These are phyloP conservation scores for Meloidogyne exigua DNA, from an alignment of 1,140 invertebrate species.

Conservation along the genomic window DNA sequence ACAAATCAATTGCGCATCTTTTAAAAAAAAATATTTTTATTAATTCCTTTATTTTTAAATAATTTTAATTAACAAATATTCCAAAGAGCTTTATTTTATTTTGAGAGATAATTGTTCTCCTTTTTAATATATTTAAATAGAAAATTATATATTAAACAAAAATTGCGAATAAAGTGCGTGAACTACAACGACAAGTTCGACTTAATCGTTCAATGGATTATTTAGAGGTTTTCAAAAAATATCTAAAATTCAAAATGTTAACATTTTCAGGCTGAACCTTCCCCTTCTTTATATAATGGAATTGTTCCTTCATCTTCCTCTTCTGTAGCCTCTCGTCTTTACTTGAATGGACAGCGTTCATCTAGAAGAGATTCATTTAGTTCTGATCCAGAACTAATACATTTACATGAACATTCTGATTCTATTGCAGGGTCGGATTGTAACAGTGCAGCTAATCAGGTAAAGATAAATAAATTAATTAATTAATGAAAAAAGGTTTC, in stretches of 20 bases:
- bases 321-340: conserved; percentile 72
- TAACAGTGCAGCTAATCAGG: conserved; percentile 31
- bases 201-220: conserved; percentile 25
- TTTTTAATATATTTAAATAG: neutral
- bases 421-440: conserved; percentile 18
- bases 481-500: conserved; percentile 36
- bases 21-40: neutral
- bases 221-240: conserved; percentile 8
- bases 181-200: conserved; percentile 20
- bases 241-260: no score
- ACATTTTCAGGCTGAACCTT: conserved; percentile 21
- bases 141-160: neutral
- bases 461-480: neutral
- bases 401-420: conserved; percentile 32
- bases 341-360: conserved; percentile 33
- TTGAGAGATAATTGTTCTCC: neutral
- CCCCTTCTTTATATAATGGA: conserved; percentile 25
- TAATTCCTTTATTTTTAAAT: neutral
- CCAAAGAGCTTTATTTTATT: neutral
- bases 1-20: neutral
- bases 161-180: conserved; percentile 30
- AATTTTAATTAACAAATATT: neutral
- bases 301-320: conserved; percentile 69
- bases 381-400: conserved; percentile 38
- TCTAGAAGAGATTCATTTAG: conserved; percentile 36